Evolutionary conservation across 2,888 invertebrate genomes (phyloP), one percentile per base, ranked within the genome.

Genomic region (Ashinkailepas kermadecensis): DNA sequence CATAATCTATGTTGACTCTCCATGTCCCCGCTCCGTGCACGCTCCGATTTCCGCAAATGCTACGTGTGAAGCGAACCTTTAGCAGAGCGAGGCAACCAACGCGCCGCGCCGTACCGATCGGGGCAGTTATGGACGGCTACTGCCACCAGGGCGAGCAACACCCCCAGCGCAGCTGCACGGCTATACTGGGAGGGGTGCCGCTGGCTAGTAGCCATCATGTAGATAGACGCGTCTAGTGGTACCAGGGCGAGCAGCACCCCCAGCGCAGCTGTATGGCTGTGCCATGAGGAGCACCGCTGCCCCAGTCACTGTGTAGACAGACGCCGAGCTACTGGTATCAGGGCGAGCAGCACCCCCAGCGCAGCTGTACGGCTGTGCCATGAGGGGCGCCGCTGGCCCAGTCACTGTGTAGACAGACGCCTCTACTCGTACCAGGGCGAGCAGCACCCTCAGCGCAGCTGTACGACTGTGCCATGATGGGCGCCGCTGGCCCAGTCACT

Each of bases 171-270:
- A 97, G 90, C 81, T 94, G 90, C 88, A 97, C 95, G 83, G 95
- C 97, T 82, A 95, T 96, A 87, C 94, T 94, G 39, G 39, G 39
- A 39, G 39, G 39, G 39, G 39, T 39, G 39, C 39, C 39, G 39
- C 39, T 1, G 39, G 39, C 39, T 39, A 39, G 39, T 39, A 39
- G 39, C 39, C 39, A 39, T 39, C 39, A 39, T 39, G 39, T 39
- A 39, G n/a, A n/a, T 13, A 58, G 58, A 13, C 23, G 9, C 65
- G 18, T n/a, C 67, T 70, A 94, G 89, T 96, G 95, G 89, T 97
- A 97, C 97, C 97, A 97, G 58, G 97, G 97, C 87, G 96, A 95
- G 87, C 95, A 94, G 81, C 97, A 92, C 83, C 97, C 95, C 97
- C 97, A 98, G 85, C 97, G 92, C 86, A 97, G 90, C 81, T 94